Evolutionary conservation across 2,888 invertebrate genomes (phyloP), one percentile per base, ranked within the genome.

Genomic region (Athrips mouffetella): DNA sequence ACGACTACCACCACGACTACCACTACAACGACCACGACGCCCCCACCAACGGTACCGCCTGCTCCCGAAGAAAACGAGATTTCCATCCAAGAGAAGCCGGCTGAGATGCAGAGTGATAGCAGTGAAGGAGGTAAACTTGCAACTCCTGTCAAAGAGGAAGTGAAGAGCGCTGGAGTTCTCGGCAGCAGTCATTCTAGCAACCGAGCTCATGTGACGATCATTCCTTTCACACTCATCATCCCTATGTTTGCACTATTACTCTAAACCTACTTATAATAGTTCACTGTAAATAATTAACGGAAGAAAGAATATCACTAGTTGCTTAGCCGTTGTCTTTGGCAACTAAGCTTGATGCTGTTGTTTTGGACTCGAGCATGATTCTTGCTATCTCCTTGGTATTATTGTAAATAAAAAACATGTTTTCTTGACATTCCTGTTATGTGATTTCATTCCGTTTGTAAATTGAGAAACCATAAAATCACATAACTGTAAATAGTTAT

Each of bases 1-100:
- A 91, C 92, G 0, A 89, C 87, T 2, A 80, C 79, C 0, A 83
- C 90, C 1, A 91, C 91, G 0, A 91, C 91, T 0, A 91, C 91
- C 3, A 91, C 92, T 2, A 91, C 91, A 10, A 89, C 90, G 5
- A 91, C 90, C 1, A 90, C 90, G 5, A 87, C 90, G 27, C 79
- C 81, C 47, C 73, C 86, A 8, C 88, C 90, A 3, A 89, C 89
- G 42, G 88, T 88, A 40, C 85, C 86, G 16, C 88, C 89, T 41
- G 76, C 77, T 49, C 84, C 89, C 10, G 82, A 80, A 53, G 83
- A 81, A 53, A 81, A 83, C 47, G 82, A 81, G 29, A 78, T 83
- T 29, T 78, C 84, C 2, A 79, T 67, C 4, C 76, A 80, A 47
- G 75, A 73, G 49, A 74, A 76, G 49, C 63, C 70, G 4, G 59